phyloP scores from a whole-genome alignment of 2,113 vertebrate genomes.

The Butorides virescens region DNA sequence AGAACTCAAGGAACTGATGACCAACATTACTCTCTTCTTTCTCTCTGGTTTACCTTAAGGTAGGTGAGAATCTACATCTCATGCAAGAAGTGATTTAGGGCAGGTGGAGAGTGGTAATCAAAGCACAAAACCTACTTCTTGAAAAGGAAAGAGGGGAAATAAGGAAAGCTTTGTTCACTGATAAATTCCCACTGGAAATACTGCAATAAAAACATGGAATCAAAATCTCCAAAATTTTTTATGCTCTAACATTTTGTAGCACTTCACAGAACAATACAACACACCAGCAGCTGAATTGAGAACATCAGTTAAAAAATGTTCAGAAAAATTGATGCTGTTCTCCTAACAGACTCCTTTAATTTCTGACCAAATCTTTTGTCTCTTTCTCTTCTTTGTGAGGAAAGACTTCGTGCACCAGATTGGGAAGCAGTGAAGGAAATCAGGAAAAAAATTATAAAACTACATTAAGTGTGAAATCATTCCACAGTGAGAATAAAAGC shows the following conservation, averaged over 20 bases:
- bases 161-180: background rate
- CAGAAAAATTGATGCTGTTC: background rate
- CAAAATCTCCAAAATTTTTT: background rate
- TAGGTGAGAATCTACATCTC: background rate
- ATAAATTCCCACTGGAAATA: background rate
- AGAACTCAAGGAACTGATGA: background rate
- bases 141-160: background rate
- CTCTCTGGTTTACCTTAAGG: background rate
- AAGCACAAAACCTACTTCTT: background rate
- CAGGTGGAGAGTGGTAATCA: background rate
- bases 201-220: background rate
- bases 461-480: background rate
- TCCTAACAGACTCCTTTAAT: background rate
- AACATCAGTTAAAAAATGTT: background rate
- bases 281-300: background rate
- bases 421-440: background rate
- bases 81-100: background rate
- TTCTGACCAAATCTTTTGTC: background rate
- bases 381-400: background rate
- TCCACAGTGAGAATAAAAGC: background rate
- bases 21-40: background rate
- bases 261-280: background rate
- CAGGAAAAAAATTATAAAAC: background rate
- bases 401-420: background rate
- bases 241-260: background rate